Evolutionary conservation across 2,797 vertebrate genomes (phyloP).

Genomic region (Catharus ustulatus): DNA sequence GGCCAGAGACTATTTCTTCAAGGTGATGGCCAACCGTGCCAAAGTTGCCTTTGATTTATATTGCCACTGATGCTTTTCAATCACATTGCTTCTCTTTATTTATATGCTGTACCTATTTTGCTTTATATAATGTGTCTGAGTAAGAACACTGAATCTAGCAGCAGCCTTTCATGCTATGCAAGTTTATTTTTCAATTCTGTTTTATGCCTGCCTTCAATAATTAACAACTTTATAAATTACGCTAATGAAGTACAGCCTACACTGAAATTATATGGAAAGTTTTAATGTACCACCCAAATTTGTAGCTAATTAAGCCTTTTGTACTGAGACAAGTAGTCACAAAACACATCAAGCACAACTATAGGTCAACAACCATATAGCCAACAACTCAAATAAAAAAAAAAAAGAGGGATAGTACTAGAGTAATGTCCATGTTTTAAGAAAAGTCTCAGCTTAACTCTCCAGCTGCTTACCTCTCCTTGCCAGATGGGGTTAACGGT

Average conservation of each 20-base stretch:
- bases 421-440: background rate
- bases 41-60: slow-evolving; percentile 9
- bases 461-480: slow-evolving; percentile 77
- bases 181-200: slow-evolving; percentile 23
- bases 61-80: background rate
- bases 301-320: background rate
- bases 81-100: background rate
- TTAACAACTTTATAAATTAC: slow-evolving; percentile 20
- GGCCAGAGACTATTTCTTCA: slow-evolving; percentile 24
- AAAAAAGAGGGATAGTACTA: background rate
- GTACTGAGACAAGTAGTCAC: background rate
- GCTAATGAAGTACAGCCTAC: background rate
- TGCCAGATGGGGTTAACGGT: slow-evolving; percentile 92
- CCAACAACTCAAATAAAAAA: background rate
- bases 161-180: background rate
- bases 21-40: slow-evolving; percentile 25
- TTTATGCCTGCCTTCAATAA: slow-evolving; percentile 1
- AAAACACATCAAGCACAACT: background rate
- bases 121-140: background rate
- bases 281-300: background rate
- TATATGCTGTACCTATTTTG: background rate
- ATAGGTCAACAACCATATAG: background rate
- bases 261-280: background rate
- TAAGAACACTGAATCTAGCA: background rate
- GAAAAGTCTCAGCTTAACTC: background rate